Conservation (phyloP, 2,888 invertebrate genomes). For the Geotrupes spiniger region DNA sequence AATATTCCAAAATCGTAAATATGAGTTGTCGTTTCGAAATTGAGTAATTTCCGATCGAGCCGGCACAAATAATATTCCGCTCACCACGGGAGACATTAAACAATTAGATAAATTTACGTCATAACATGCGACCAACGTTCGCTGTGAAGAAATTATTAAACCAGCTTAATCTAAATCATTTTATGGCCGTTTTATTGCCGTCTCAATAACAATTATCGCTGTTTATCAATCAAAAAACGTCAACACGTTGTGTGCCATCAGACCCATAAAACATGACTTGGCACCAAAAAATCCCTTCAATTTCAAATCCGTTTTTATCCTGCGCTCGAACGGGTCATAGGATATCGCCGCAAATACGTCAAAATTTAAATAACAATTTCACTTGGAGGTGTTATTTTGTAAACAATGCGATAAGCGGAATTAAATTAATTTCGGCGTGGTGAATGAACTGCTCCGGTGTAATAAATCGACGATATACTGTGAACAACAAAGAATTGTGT, state of each 20-base stretch:
- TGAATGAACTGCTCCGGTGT: no score
- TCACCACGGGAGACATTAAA: no score
- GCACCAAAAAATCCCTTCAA: conserved; percentile 36
- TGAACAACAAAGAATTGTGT: no score
- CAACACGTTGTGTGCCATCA: conserved; percentile 35
- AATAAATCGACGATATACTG: no score
- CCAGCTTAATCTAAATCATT: conserved; percentile 34
- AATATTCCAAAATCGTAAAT: no score
- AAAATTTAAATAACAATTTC: conserved; percentile 6
- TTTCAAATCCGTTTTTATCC: conserved; percentile 29
- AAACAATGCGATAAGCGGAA: no score
- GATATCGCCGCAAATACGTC: conserved; percentile 29
- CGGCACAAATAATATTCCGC: no score
- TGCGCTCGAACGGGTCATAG: conserved; percentile 32
- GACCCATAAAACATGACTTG: conserved; percentile 35
- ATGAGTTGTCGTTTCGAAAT: no score
- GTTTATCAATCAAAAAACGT: conserved; percentile 35
- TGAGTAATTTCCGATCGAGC: no score
- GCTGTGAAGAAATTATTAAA: conserved; percentile 27
- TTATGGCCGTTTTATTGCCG: conserved; percentile 24
- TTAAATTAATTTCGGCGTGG: no score
- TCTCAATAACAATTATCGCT: conserved; percentile 25
- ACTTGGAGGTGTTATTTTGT: conserved; percentile 2
- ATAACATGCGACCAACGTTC: conserved; percentile 9
- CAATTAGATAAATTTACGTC: conserved; percentile 1